Base-by-base conservation (phyloP, 2,888 invertebrate species). In the Tetragonisca angustula region DNA sequence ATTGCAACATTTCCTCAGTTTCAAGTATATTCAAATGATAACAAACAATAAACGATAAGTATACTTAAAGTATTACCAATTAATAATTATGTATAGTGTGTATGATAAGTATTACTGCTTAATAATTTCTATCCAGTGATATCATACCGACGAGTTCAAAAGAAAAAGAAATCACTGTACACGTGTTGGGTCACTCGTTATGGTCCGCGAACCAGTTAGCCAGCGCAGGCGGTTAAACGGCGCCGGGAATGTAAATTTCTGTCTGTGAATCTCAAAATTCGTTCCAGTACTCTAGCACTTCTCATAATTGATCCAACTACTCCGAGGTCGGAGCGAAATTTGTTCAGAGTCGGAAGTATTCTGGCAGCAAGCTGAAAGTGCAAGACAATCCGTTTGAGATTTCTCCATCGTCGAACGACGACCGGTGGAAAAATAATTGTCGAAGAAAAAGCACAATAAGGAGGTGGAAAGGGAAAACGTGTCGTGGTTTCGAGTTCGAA, bases 401-500 rank as follows among this genome's bases (percentile, higher is more conserved):
- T 21, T 21, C 1, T 5, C 21, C 2, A 6, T 15, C 6, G 2
- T 15, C 9, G 2, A 6, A 3, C 11, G 32, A 19, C 17, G 65
- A 43, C 52, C 70, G 27, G 27, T 52, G 32, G 24, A 13, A 43
- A 69, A 75, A 59, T 70, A 61, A 75, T 75, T 82, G 74, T 32
- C 19, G 24, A 49, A 27, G 54, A 32, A 78, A 54, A 67, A 68
- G 43, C 52, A n/a, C 43, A 68, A 43, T 21, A 9, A n/a, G 27
- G 54, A 49, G 27, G 24, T 27, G 59, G 61, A 85, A 76, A 62
- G 69, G 62, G 43, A 70, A 74, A 81, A 78, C 73, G 71, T 79
- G 81, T 81, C 70, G 73, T 59, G 81, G 83, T 86, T 87, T 86
- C 69, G 59, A 19, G 50, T 32, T 50, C 43, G 61, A 24, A 79